Evolutionary conservation across 2,113 vertebrate species (phyloP).

Genomic region (Elephantulus edwardii): DNA sequence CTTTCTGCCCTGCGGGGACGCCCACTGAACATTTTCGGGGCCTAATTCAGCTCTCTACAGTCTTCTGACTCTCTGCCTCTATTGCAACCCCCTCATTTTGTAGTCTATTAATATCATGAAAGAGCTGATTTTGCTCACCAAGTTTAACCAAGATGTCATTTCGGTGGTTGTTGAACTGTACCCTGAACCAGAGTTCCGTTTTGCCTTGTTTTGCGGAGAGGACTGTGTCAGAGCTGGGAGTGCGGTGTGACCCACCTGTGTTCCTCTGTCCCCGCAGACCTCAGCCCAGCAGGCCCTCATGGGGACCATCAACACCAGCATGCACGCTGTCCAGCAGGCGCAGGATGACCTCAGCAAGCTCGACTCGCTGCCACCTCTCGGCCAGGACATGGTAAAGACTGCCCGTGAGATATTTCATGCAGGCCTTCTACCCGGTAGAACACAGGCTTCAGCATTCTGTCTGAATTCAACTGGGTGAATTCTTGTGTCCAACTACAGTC

Average conservation of each 20-base stretch:
- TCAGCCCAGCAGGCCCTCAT: slow-evolving; percentile 98
- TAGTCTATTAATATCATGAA: slow-evolving; percentile 16
- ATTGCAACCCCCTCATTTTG: not conserved
- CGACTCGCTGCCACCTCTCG: slow-evolving; percentile 94
- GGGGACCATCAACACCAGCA: slow-evolving; percentile 98
- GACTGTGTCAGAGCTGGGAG: not conserved
- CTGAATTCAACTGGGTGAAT: not conserved
- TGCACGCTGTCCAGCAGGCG: slow-evolving; percentile 97
- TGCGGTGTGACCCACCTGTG: not conserved
- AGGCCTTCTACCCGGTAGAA: not conserved
- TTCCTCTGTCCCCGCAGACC: slow-evolving; percentile 85
- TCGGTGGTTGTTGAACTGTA: not conserved
- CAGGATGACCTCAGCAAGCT: slow-evolving; percentile 94
- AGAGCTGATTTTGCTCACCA: slow-evolving; percentile 1
- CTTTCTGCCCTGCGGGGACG: not conserved
- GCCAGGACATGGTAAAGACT: slow-evolving; percentile 95
- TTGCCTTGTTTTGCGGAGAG: not conserved
- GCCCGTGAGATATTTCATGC: not conserved
- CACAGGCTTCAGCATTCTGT: not conserved
- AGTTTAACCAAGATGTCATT: not conserved
- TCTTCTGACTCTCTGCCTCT: not conserved
- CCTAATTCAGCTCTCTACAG: slow-evolving; percentile 20
- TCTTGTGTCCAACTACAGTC: not conserved
- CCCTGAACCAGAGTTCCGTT: not conserved
- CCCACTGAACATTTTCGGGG: not conserved